Base-by-base conservation (phyloP, 2,797 vertebrate genomes). In the Anisognathus igniventris region DNA sequence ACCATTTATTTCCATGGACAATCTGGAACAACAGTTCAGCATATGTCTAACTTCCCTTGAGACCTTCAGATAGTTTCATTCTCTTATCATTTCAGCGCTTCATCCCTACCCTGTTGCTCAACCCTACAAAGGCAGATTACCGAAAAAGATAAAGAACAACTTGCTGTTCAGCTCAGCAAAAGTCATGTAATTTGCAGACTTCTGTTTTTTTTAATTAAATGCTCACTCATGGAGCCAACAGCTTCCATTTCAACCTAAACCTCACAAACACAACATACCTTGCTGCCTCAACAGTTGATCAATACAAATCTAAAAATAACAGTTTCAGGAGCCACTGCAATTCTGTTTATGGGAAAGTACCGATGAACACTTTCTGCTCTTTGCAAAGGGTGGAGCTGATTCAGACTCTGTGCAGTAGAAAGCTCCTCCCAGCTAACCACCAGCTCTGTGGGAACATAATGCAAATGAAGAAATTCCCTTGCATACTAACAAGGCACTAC, bases 401-500 rank as follows among this genome's bases (percentile, higher is more conserved):
- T 84, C 37, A 86, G 81, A 50, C 24, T 48, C 25, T 56, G 30
- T 77, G 72, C 40, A 85, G 53, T 31, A 70, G 39, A 86, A 78
- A 78, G 60, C 48, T 77, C 80, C 86, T 92, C 67, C 66, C 1
- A 0, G 28, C 37, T 78, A 84, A 44, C 48, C 64, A 90, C 30
- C 74, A 93, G 47, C 42, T 94, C 76, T 74, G 82, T 80, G 85
- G 62, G 82, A 95, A 88, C 9, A 2, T 48, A 77, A 96, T 72
- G 91, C 54, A 97, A 95, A 95, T 86, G 79, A 91, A 91, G 79
- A 86, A 76, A 73, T 61, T 37, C 66, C 40, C 62, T 76, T 83
- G 88, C 87, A 90, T 93, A 90, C 76, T 35, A 86, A 95, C 74
- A 92, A 93, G 60, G 39, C 21, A 3, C 45, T 89, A 91, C 84